Percentiles rank a stretch among this genome's conserved stretches.
Evolutionary conservation across 2,113 vertebrate genomes (phyloP).

Genomic region (Campylorhamphus procurvoides): DNA sequence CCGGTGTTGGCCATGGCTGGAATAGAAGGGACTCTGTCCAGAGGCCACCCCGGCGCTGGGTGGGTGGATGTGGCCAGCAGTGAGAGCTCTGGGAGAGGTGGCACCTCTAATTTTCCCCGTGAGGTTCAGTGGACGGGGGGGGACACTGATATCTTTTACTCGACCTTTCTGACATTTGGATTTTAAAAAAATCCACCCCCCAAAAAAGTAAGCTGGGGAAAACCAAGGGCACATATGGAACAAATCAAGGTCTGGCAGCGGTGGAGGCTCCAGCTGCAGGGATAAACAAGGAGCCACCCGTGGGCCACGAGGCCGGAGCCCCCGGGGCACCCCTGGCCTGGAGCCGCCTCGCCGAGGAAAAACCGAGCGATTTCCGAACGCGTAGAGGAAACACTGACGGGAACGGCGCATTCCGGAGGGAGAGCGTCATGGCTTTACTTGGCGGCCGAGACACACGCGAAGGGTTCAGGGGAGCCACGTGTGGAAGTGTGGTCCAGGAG

Average conservation of each 20-base stretch:
- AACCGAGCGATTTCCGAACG: neutral
- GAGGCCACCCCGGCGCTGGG: neutral
- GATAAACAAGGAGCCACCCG: neutral
- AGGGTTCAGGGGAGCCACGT: neutral
- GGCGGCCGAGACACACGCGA: neutral
- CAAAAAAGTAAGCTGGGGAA: neutral
- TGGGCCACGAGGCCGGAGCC: neutral
- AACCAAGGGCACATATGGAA: neutral
- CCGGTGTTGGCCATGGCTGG: rapidly evolving
- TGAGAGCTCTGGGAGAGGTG: neutral
- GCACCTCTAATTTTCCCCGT: neutral
- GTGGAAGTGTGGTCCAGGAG: neutral
- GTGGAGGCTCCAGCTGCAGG: constrained; percentile 1
- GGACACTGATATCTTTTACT: neutral
- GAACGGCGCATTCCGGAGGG: constrained; percentile 11
- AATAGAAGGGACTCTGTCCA: constrained; percentile 17
- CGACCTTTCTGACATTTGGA: neutral
- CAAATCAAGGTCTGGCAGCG: neutral
- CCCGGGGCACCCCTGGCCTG: neutral
- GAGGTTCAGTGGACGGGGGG: neutral
- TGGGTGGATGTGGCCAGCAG: neutral
- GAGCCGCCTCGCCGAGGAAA: neutral
- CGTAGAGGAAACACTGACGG: constrained; percentile 26
- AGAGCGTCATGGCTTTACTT: constrained; percentile 38
- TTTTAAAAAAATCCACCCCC: neutral